Evolutionary conservation across 2,113 vertebrate genomes (phyloP), one percentile per base, ranked within the genome.

Genomic region (Leptobrachium leishanense): DNA sequence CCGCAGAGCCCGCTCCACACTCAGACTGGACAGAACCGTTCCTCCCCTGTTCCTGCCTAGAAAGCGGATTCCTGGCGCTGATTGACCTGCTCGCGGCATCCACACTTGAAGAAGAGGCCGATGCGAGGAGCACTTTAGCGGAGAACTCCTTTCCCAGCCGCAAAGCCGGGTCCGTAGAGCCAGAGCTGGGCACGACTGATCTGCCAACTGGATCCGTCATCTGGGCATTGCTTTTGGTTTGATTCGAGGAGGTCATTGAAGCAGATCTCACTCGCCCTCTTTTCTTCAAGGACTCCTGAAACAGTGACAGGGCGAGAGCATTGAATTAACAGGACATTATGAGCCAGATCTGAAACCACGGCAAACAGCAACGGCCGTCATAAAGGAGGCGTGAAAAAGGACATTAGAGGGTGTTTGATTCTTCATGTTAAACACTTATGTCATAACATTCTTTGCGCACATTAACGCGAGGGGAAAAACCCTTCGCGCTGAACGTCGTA

Each of bases 281-380:
- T 82, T 84, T 96, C 81, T 85, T 93, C 54, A 87, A 87, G 65
- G 87, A 83, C 66, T 95, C 95, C 97, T 99, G 68, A 41, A 59
- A 73, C 6, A 20, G 11, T 5, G 46, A 50, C 20, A 31, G 20
- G 20, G 20, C 20, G 20, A 31, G 20, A 31, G 20, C 20, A 31
- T 31, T 31, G 20, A 31, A 31, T 31, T 31, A 31, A 31, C 20
- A 31, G 20, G 20, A 31, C 20, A 31, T 31, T 31, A 31, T 31
- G 20, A 31, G 20, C 20, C 20, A 31, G 20, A 31, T 31, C 20
- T 31, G 20, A 31, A 31, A 31, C 20, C 20, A 31, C 20, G 20
- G 20, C 20, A 31, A 31, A 31, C 20, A 31, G 20, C 20, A 31
- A 31, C 20, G 20, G 20, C 20, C 20, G 20, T 31, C 20, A 31